Conservation (phyloP, 2,888 invertebrate species). For the Plebejus melissa region DNA sequence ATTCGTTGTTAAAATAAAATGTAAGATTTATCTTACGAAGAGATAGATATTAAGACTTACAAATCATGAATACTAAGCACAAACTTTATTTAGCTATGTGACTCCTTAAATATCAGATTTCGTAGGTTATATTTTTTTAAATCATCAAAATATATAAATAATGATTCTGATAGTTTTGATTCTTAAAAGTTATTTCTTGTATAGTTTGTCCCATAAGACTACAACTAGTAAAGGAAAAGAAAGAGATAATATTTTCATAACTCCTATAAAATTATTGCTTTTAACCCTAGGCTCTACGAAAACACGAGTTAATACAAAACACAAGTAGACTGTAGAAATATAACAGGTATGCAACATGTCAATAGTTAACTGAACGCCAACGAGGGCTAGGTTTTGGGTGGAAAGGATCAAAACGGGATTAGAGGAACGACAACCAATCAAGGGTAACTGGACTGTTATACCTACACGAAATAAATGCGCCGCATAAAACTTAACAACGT, state of each 20-base stretch:
- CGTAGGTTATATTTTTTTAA: not conserved
- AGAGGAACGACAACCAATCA: slow-evolving; percentile 85
- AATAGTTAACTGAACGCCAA: slow-evolving; percentile 72
- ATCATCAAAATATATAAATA: not conserved
- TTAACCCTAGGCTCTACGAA: not conserved
- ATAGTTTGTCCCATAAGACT: not conserved
- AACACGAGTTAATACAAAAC: slow-evolving; percentile 40
- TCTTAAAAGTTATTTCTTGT: not conserved
- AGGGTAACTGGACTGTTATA: slow-evolving; percentile 81
- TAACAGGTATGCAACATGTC: slow-evolving; percentile 71
- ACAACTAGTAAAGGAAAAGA: not conserved
- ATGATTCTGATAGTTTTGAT: not conserved
- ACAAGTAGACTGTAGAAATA: slow-evolving; percentile 38
- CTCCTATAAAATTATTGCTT: not conserved
- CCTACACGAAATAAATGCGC: slow-evolving; percentile 78
- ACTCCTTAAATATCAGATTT: not conserved
- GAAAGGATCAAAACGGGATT: slow-evolving; percentile 85
- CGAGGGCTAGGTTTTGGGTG: slow-evolving; percentile 80
- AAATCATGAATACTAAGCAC: not conserved
- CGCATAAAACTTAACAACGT: slow-evolving; percentile 68
- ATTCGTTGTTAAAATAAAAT: not conserved
- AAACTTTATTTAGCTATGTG: not conserved
- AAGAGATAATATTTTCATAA: not conserved
- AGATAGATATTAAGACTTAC: too few species aligned
- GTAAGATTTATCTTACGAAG: not conserved